Conservation (phyloP, 1,140 invertebrate species). For the Panagrolaimus sp. region DNA sequence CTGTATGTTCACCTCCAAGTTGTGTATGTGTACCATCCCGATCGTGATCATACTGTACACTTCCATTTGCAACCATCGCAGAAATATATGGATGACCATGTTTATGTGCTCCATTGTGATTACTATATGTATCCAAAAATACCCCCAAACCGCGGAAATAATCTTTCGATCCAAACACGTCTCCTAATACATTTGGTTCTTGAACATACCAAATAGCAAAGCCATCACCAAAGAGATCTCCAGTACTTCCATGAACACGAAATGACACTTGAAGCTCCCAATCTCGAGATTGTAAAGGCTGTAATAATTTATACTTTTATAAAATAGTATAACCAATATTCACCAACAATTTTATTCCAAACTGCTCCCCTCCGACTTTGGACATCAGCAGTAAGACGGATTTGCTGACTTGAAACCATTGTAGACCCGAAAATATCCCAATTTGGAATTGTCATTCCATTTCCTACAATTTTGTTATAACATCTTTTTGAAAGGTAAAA, state of each 20-base stretch:
- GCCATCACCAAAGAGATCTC: slow-evolving; percentile 92
- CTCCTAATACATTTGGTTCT: slow-evolving; percentile 73
- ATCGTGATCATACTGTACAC: slow-evolving; percentile 91
- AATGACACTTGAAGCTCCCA: slow-evolving; percentile 97
- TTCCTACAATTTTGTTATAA: slow-evolving; percentile 64
- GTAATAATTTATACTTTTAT: slow-evolving; percentile 14
- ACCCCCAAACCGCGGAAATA: slow-evolving; percentile 84
- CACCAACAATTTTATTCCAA: slow-evolving; percentile 69
- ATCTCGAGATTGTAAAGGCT: slow-evolving; percentile 64
- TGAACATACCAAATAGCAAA: slow-evolving; percentile 93
- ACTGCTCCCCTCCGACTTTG: slow-evolving; percentile 85
- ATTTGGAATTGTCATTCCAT: slow-evolving; percentile 80
- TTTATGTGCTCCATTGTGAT: slow-evolving; percentile 98
- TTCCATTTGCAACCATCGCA: slow-evolving; percentile 95
- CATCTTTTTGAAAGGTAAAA: not conserved
- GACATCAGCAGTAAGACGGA: slow-evolving; percentile 84
- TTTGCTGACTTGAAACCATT: slow-evolving; percentile 86
- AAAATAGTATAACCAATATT: not conserved
- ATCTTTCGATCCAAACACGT: slow-evolving; percentile 88
- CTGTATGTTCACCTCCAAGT: slow-evolving; percentile 63
- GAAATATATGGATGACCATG: slow-evolving; percentile 97
- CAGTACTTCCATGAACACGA: slow-evolving; percentile 87
- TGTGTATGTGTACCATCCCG: slow-evolving; percentile 95
- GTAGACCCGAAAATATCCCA: slow-evolving; percentile 93
- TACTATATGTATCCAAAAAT: slow-evolving; percentile 96